Base-by-base conservation (phyloP, 2,888 invertebrate genomes). In the Drosophila rellima region DNA sequence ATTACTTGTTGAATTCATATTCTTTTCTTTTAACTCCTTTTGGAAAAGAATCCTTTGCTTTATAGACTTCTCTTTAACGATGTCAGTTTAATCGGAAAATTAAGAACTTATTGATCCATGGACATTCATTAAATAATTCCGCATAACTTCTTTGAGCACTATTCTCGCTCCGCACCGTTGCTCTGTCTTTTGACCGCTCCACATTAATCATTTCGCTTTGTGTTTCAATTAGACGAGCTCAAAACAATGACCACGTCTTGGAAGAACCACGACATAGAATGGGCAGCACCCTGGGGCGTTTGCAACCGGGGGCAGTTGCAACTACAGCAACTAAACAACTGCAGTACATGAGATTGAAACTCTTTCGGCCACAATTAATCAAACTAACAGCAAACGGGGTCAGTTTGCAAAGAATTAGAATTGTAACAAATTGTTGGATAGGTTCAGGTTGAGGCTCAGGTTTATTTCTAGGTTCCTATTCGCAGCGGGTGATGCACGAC, bases 291-390 rank as follows among this genome's bases (percentile, higher is more conserved):
- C 76, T 59, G 86, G 45, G 67, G 69, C 37, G 64, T 39, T 37
- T 17, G 7, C 50, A 63, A 55, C 31, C 63, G 54, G 56, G 59
- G 55, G 44, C 55, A 56, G 44, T 56, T 45, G 66, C 56, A 74
- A 45, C 40, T 63, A 60, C 66, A 64, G 47, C 42, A 64, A 50
- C 42, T 42, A 39, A 17, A 44, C n/a, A 55, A 57, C 29, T 37
- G 18, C 39, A 23, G 23, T 18, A 2, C 8, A 10, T 13, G 37
- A 45, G 37, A 66, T 56, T 54, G 67, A 70, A 83, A 83, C 86
- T 85, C 82, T 82, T 85, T 85, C 70, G 57, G 31, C 47, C 15
- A 52, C 74, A 78, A 86, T 82, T 80, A 80, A 84, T 85, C 85
- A 82, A 74, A 37, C 52, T 59, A 26, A 17, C 55, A 71, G 64